Percentiles rank a stretch among this genome's conserved stretches.
Evolutionary conservation across 2,113 vertebrate species (phyloP).

Genomic region (Pyxicephalus adspersus): DNA sequence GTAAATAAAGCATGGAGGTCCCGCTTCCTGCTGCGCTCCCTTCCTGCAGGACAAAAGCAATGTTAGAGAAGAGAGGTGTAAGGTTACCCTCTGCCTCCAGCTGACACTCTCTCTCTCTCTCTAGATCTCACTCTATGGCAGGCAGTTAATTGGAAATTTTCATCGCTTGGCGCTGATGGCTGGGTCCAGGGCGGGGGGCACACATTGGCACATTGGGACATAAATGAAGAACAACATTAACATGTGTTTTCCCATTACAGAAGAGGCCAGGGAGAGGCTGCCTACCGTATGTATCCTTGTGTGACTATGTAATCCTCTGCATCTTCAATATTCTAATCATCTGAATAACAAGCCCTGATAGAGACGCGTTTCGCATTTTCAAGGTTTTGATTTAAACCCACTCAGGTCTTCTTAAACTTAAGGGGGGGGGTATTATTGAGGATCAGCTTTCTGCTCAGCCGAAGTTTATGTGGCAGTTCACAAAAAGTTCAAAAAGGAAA

Average conservation of each 20-base stretch:
- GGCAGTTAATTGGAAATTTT: constrained; percentile 70
- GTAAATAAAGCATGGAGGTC: neutral
- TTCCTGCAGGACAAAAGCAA: constrained; percentile 66
- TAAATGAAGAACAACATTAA: neutral
- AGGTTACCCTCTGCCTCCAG: constrained; percentile 61
- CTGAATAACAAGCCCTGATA: too few relatives aligned
- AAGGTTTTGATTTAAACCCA: too few relatives aligned
- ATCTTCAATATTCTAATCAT: neutral
- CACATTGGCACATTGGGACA: neutral
- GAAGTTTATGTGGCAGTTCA: too few relatives aligned
- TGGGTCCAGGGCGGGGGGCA: neutral
- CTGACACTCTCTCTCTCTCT: constrained; percentile 54
- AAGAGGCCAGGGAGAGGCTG: neutral
- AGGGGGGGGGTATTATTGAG: too few relatives aligned
- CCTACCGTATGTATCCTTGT: neutral
- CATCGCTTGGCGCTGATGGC: constrained; percentile 61
- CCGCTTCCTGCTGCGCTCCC: constrained; percentile 40
- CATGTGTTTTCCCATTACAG: neutral
- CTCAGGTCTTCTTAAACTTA: too few relatives aligned
- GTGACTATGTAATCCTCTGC: neutral
- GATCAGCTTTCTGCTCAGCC: too few relatives aligned
- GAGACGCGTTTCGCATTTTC: too few relatives aligned
- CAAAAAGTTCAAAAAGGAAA: too few relatives aligned
- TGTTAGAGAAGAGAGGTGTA: constrained; percentile 53
- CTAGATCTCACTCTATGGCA: constrained; percentile 15